Percentiles rank a stretch among this genome's conserved stretches.
phyloP scores from a whole-genome alignment of 2,888 invertebrate species.

The Punctoribates punctum region DNA sequence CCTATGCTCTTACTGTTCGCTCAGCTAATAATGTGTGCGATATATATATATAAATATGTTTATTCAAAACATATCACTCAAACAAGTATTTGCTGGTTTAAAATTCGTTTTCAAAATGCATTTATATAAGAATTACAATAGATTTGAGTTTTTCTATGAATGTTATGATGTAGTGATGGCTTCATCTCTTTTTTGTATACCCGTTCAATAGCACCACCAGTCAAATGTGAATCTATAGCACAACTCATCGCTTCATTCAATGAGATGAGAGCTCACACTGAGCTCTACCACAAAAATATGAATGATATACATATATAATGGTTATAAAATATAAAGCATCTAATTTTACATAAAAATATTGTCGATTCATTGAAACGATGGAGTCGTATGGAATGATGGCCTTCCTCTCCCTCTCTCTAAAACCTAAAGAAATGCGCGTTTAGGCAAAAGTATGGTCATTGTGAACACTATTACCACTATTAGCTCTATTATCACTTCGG shows the following conservation, averaged over 20 bases:
- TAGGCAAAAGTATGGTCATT: background rate
- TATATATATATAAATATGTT: slow-evolving; percentile 1
- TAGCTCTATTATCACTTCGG: no score
- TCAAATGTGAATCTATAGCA: background rate
- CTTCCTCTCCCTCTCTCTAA: background rate
- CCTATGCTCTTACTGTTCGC: background rate
- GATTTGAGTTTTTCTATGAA: no score
- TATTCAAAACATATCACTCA: background rate
- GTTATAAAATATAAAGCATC: background rate
- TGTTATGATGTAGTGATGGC: background rate
- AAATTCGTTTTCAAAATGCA: background rate
- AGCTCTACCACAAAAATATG: background rate
- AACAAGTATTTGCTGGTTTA: background rate
- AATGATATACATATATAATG: slow-evolving; percentile 15
- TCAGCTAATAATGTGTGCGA: background rate
- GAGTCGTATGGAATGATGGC: no score
- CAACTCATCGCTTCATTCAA: background rate
- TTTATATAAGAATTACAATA: background rate
- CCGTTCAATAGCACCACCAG: background rate
- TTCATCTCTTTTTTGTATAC: background rate
- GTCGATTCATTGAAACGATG: background rate
- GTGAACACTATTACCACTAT: no score
- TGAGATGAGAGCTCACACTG: background rate
- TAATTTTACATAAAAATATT: slow-evolving; percentile 17
- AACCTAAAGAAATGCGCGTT: background rate